Base-by-base conservation (phyloP, 2,797 vertebrate species). In the Pipistrellus kuhlii region DNA sequence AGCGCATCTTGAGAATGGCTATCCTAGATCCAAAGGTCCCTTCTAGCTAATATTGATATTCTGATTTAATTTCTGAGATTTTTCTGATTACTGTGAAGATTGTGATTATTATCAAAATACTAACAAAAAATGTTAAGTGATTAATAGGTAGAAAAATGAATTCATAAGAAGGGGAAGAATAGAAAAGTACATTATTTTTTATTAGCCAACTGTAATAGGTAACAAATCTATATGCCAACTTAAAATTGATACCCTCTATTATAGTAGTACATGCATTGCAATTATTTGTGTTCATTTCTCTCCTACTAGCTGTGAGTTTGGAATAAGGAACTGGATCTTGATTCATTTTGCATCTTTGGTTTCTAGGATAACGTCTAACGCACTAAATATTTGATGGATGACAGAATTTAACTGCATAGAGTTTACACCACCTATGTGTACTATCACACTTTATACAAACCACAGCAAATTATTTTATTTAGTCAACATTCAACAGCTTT, bases 21-120 rank as follows among this genome's bases (percentile, higher is more conserved):
- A 21, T 59, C 21, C 8, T 73, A 66, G 35, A 88, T 75, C 41
- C 55, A 94, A 88, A 88, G 32, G 48, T 78, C 41, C 20, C 7
- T 73, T 93, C n/a, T 90, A 88, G 57, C 30, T 80, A 57, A 44
- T 55, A 68, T 0, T 82, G 35, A 71, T 81, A 69, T 30, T 80
- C 35, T 91, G 5, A 75, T 51, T 89, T 89, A 18, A 44, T 85
- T 80, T 87, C 62, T 75, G 59, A 91, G 18, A 73, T 32, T 25
- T 72, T 87, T 18, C 35, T 77, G 9, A 23, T 38, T 83, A 7
- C 81, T 62, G 35, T 62, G 8, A 91, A 53, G 68, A 71, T 62
- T 75, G 72, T 76, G 30, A 88, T 62, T 62, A 80, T 62, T 68
- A 44, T 59, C 30, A 81, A 95, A 95, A 62, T 75, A 85, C 18